These are phyloP conservation scores for Nautilus pompilius DNA, from an alignment of 1,140 invertebrate genomes.

Conservation along the genomic window DNA sequence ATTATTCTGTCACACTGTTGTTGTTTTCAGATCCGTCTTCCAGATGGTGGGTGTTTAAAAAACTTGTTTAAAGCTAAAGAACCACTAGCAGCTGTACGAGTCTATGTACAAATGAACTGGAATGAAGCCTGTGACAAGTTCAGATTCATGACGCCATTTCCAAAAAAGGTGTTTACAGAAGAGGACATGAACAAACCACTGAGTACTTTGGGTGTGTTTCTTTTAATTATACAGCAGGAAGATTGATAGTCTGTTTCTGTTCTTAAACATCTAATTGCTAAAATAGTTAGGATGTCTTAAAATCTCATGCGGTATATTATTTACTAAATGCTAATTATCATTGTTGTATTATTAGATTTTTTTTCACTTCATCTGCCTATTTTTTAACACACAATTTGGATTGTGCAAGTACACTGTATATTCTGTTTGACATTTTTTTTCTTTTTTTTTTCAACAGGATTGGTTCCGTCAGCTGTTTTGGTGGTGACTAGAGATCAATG, in stretches of 20 bases:
- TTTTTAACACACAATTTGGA: neutral
- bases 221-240: neutral
- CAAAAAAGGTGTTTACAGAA: slow-evolving; percentile 77
- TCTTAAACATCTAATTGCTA: neutral
- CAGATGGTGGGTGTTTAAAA: slow-evolving; percentile 66
- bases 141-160: slow-evolving; percentile 80
- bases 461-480: slow-evolving; percentile 75
- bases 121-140: slow-evolving; percentile 66
- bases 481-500: slow-evolving; percentile 60
- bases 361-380: neutral
- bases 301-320: neutral
- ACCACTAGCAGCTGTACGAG: slow-evolving; percentile 78
- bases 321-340: no score
- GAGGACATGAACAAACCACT: slow-evolving; percentile 86
- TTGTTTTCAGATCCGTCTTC: slow-evolving; percentile 65
- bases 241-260: neutral
- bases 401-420: no score
- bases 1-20: no score
- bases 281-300: neutral
- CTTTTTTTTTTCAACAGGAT: slow-evolving; percentile 60
- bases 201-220: slow-evolving; percentile 69
- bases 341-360: slow-evolving; percentile 5
- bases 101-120: slow-evolving; percentile 77
- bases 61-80: slow-evolving; percentile 83
- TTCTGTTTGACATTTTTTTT: no score